Evolutionary conservation across 2,797 vertebrate species (phyloP).

Genomic region (Brachyalestes nurse): DNA sequence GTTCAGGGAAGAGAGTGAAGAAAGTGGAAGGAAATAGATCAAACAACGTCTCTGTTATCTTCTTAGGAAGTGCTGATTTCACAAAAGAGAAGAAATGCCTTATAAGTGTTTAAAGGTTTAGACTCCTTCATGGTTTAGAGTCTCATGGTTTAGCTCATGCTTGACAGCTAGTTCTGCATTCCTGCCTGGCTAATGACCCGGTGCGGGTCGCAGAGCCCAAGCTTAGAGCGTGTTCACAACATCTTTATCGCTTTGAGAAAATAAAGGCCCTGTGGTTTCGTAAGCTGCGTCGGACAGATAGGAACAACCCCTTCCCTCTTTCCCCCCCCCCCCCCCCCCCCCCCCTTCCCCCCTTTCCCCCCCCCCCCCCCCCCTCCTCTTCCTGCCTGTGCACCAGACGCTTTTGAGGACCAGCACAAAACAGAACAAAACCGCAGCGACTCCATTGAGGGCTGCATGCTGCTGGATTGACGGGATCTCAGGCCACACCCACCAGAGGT

Average conservation of each 20-base stretch:
- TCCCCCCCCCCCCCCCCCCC: neutral
- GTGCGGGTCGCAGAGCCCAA: conserved; percentile 9
- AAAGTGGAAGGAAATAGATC: too few relatives aligned
- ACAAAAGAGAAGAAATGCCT: neutral
- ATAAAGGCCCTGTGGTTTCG: conserved; percentile 15
- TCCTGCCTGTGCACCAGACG: conserved; percentile 45
- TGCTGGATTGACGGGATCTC: conserved; percentile 57
- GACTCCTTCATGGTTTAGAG: conserved; percentile 17
- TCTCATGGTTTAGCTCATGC: conserved; percentile 15
- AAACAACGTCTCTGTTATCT: too few relatives aligned
- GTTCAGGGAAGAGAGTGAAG: too few relatives aligned
- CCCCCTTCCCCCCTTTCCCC: neutral
- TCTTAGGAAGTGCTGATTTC: neutral
- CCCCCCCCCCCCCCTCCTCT: neutral
- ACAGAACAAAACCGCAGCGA: conserved; percentile 50
- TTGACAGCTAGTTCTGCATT: conserved; percentile 3
- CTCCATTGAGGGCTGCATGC: conserved; percentile 55
- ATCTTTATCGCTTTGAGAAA: conserved; percentile 33
- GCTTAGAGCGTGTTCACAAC: conserved; percentile 38
- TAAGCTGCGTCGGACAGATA: conserved; percentile 28
- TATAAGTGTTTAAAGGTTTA: neutral
- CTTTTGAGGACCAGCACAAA: conserved; percentile 55
- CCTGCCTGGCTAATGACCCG: conserved; percentile 12
- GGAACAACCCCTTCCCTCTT: conserved; percentile 1
- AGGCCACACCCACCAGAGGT: conserved; percentile 59